A percentile compares a stretch with the other conserved stretches of the same genome.
These are phyloP conservation scores for Glyptemys insculpta DNA, from an alignment of 2,797 vertebrate species.

Conservation along the genomic window DNA sequence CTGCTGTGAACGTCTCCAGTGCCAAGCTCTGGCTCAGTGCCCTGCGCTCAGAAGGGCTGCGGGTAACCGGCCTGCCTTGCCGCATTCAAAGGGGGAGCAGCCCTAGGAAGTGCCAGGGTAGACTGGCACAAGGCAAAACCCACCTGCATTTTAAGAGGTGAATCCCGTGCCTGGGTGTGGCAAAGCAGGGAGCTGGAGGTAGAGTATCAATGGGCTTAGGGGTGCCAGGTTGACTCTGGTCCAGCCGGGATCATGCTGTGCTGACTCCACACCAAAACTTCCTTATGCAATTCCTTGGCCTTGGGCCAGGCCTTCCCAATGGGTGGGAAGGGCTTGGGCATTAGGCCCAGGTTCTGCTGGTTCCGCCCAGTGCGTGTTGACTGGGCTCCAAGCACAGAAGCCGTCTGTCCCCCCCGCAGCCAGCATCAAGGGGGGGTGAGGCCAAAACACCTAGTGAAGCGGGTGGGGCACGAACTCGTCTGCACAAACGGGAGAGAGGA, in stretches of 20 bases:
- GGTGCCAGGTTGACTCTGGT: not conserved
- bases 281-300: not conserved
- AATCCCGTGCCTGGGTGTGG: not conserved
- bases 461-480: not conserved
- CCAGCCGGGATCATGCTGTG: not conserved
- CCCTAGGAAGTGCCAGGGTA: not conserved
- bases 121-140: not conserved
- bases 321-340: not conserved
- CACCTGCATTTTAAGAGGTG: not conserved
- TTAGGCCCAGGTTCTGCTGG: not conserved
- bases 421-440: not conserved
- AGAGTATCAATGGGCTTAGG: not conserved
- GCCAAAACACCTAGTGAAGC: no score
- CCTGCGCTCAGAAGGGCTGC: not conserved
- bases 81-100: not conserved
- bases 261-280: not conserved
- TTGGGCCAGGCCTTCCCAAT: no score
- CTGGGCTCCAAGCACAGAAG: not conserved
- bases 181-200: not conserved
- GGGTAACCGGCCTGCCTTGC: no score
- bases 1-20: not conserved
- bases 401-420: not conserved
- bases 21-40: not conserved
- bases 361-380: not conserved
- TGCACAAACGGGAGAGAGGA: not conserved